A percentile compares a stretch with the other conserved stretches of the same genome.
Evolutionary conservation across 2,113 vertebrate species (phyloP).

Genomic region (Bucco capensis): DNA sequence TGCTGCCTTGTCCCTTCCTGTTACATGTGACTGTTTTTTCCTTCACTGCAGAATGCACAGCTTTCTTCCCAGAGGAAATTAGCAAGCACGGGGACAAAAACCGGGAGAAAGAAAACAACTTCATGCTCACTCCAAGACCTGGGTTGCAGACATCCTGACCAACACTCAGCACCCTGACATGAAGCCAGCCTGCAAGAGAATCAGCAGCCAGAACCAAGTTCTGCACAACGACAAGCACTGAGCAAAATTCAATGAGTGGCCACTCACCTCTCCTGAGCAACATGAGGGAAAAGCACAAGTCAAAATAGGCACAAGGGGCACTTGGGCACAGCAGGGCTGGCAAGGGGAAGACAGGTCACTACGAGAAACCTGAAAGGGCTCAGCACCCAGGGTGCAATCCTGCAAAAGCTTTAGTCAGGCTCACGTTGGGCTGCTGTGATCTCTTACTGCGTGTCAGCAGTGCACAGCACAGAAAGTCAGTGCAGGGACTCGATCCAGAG

Average conservation of each 20-base stretch:
- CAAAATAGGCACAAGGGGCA: background rate
- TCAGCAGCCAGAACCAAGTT: background rate
- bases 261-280: background rate
- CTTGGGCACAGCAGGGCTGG: background rate
- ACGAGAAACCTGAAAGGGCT: background rate
- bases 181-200: background rate
- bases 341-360: background rate
- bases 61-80: slow-evolving; percentile 61
- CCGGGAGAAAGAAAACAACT: slow-evolving; percentile 59
- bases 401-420: background rate
- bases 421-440: background rate
- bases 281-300: background rate
- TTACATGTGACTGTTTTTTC: slow-evolving; percentile 36
- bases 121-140: slow-evolving; percentile 7
- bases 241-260: background rate
- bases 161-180: background rate
- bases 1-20: background rate
- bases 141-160: background rate
- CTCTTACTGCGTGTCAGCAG: background rate
- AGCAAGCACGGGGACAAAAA: slow-evolving; percentile 49
- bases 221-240: background rate
- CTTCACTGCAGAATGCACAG: background rate
- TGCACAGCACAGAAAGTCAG: background rate
- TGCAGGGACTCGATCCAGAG: background rate
- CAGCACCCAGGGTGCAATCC: background rate